Evolutionary conservation across 2,888 invertebrate species (phyloP).

Genomic region (Gari tellinella): DNA sequence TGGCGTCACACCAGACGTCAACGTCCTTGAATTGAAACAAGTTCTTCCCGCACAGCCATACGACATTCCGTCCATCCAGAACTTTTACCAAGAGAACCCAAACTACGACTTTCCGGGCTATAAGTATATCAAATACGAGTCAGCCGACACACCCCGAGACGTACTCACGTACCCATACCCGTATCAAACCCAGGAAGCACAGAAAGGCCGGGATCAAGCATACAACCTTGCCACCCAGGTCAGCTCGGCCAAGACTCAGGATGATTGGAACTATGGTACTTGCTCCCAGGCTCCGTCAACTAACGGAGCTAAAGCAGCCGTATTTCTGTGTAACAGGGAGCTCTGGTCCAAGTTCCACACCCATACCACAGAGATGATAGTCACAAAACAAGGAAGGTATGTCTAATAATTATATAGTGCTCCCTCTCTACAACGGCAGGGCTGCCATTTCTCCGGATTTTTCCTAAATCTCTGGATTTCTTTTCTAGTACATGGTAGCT

Average conservation of each 20-base stretch:
- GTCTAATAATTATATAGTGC: constrained; percentile 22
- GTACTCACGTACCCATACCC: background rate
- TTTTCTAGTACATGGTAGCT: too few relatives aligned
- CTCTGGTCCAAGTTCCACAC: constrained; percentile 83
- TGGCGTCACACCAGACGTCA: constrained; percentile 5
- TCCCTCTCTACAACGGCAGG: too few relatives aligned
- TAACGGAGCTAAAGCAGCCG: constrained; percentile 38
- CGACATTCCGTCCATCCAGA: background rate
- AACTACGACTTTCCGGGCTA: background rate
- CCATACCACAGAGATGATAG: constrained; percentile 83
- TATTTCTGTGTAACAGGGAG: constrained; percentile 81
- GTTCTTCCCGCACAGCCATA: constrained; percentile 30
- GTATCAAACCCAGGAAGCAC: constrained; percentile 1
- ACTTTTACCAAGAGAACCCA: background rate
- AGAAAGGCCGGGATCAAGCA: background rate
- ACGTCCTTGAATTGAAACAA: constrained; percentile 42
- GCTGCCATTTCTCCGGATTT: too few relatives aligned
- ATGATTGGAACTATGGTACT: background rate
- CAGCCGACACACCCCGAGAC: background rate
- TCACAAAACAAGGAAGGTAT: constrained; percentile 84
- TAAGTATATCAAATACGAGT: constrained; percentile 4
- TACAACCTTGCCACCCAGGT: background rate
- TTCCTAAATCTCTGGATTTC: too few relatives aligned
- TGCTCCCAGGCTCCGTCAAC: background rate
- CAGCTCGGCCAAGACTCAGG: too few relatives aligned